Evolutionary conservation across 23 tunicate species (phyloP), one percentile per base, ranked within the genome.

Genomic region (Oikopleura dioica): DNA sequence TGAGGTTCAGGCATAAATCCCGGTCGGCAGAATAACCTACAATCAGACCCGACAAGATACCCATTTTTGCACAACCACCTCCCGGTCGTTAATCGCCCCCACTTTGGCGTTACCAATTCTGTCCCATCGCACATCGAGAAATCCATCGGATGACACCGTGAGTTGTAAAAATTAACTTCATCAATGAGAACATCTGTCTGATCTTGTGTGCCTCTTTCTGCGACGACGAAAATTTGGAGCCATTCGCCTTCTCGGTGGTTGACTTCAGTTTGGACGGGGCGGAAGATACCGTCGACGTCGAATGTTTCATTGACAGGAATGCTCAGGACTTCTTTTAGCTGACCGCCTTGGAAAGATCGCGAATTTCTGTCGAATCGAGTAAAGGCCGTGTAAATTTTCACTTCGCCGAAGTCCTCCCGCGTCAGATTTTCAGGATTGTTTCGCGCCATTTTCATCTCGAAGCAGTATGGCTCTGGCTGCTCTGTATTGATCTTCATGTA

Each of bases 181-280:
- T 63, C 72, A 2, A 63, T 21, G 33, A 16, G 5, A 63, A 63
- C 72, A 63, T 63, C 72, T 2, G 72, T 63, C 4, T 24, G 30
- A 28, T 63, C 26, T 23, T 63, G 33, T 9, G 55, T 44, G 16
- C 72, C 72, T 63, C 33, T 24, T 2, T 63, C 26, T 63, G 72
- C 72, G 33, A 63, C 33, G 2, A 63, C 5, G 33, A 63, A 63
- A 24, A 63, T 63, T 28, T 63, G 32, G 2, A 28, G 4, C 72
- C 72, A 63, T 2, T 63, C 72, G 16, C 72, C 72, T 24, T 28
- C 72, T 24, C 72, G 72, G 26, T 63, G 29, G 26, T 63, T 63
- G 26, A 63, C 16, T 28, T 23, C 2, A 63, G 2, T 12, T 63
- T 63, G 72, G 72, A 28, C 72, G 2, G 72, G 72, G 16, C 33